Conservation (phyloP, 2,888 invertebrate species). For the Cistogaster globosa region DNA sequence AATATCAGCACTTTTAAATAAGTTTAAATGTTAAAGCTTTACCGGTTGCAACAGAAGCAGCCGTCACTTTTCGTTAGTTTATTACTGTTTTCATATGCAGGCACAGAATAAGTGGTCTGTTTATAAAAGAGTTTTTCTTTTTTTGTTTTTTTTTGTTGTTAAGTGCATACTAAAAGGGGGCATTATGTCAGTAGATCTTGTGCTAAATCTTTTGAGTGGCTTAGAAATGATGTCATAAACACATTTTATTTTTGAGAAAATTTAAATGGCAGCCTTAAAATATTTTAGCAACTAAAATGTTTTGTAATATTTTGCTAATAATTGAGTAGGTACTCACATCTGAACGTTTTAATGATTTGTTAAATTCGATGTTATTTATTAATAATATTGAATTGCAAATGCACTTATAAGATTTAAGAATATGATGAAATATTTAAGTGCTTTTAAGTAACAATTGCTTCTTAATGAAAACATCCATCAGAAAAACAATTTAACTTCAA, state of each 20-base stretch:
- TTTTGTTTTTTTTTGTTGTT: neutral
- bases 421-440: constrained; percentile 42
- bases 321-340: neutral
- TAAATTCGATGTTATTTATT: neutral
- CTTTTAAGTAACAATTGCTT: neutral
- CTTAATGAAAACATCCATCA: neutral
- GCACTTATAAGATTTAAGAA: neutral
- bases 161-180: constrained; percentile 77
- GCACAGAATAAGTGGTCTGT: neutral
- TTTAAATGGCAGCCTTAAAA: neutral
- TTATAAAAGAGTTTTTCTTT: constrained; percentile 23
- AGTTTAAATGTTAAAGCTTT: constrained; percentile 15
- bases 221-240: constrained; percentile 43
- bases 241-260: neutral
- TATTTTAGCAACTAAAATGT: neutral
- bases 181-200: constrained; percentile 76
- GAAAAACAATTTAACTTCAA: neutral
- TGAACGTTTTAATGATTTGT: neutral
- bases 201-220: constrained; percentile 71
- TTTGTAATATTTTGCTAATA: neutral
- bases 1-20: constrained; percentile 24
- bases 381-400: neutral
- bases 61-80: constrained; percentile 26
- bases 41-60: neutral
- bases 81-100: neutral